A percentile compares a stretch with the other conserved stretches of the same genome.
phyloP scores from a whole-genome alignment of 2,888 invertebrate species.

The Caenorhabditis imperialis region DNA sequence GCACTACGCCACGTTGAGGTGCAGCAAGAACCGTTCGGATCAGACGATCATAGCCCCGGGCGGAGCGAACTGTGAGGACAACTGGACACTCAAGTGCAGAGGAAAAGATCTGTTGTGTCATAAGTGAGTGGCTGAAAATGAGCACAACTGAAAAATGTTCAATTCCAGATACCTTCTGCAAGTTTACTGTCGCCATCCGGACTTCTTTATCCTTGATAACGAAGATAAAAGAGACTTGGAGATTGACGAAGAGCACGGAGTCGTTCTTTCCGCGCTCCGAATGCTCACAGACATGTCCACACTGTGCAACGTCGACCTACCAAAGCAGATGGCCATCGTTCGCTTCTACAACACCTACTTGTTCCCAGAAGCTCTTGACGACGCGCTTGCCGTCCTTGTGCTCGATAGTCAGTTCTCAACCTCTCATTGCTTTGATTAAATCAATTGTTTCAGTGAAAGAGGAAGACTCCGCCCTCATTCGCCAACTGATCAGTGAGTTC shows the following conservation, averaged over 20 bases:
- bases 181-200: neutral
- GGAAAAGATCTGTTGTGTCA: neutral
- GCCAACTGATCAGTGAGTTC: neutral
- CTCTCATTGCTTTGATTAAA: too few species aligned
- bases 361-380: constrained; percentile 6
- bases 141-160: neutral
- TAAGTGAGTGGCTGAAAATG: neutral
- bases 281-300: neutral
- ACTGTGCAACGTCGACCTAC: neutral
- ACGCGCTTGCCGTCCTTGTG: neutral
- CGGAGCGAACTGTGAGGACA: neutral
- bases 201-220: neutral
- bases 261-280: neutral
- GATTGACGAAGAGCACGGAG: neutral
- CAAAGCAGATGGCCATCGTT: neutral
- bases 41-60: constrained; percentile 1
- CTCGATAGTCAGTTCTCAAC: constrained; percentile 1
- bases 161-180: constrained; percentile 2
- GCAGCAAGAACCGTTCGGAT: neutral
- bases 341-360: neutral
- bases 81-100: neutral
- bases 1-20: constrained; percentile 8
- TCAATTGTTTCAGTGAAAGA: constrained; percentile 10
- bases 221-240: neutral
- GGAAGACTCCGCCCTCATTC: neutral